Evolutionary conservation across 1,140 invertebrate species (phyloP).

Genomic region (Drosophila subobscura): DNA sequence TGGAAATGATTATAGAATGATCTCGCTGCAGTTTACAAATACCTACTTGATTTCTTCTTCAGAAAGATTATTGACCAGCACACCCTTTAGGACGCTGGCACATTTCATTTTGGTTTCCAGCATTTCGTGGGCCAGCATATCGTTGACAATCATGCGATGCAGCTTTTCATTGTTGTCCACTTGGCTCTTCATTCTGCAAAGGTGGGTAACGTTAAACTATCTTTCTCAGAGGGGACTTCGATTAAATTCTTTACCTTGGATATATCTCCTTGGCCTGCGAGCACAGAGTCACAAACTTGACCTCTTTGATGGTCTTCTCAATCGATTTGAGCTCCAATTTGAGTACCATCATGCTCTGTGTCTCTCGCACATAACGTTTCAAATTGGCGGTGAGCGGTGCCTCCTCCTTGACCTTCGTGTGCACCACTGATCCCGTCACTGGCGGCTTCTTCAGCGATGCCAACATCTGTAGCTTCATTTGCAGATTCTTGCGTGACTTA

Average conservation of each 20-base stretch:
- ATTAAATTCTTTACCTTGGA: slow-evolving; percentile 48
- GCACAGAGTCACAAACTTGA: slow-evolving; percentile 74
- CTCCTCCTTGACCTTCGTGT: slow-evolving; percentile 35
- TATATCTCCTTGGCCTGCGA: slow-evolving; percentile 75
- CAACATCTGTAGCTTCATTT: slow-evolving; percentile 64
- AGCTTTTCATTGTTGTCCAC: slow-evolving; percentile 77
- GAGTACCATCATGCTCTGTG: slow-evolving; percentile 70
- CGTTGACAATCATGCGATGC: slow-evolving; percentile 66
- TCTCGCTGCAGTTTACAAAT: neutral
- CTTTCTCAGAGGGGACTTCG: neutral
- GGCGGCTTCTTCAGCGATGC: slow-evolving; percentile 29
- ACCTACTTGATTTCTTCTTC: slow-evolving; percentile 74
- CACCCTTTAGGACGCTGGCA: slow-evolving; percentile 62
- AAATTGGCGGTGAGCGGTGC: slow-evolving; percentile 27
- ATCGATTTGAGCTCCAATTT: slow-evolving; percentile 68
- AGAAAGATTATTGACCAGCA: slow-evolving; percentile 72
- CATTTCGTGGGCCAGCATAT: slow-evolving; percentile 67
- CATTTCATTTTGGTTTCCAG: slow-evolving; percentile 72
- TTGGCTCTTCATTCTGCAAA: slow-evolving; percentile 73
- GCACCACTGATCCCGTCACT: neutral
- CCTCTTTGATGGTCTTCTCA: slow-evolving; percentile 68
- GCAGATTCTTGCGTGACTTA: slow-evolving; percentile 64
- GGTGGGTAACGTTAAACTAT: neutral
- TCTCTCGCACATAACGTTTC: slow-evolving; percentile 76
- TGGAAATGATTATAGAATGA: accelerated